Conservation (phyloP, 2,113 vertebrate genomes). For the Paramormyrops kingsleyae region DNA sequence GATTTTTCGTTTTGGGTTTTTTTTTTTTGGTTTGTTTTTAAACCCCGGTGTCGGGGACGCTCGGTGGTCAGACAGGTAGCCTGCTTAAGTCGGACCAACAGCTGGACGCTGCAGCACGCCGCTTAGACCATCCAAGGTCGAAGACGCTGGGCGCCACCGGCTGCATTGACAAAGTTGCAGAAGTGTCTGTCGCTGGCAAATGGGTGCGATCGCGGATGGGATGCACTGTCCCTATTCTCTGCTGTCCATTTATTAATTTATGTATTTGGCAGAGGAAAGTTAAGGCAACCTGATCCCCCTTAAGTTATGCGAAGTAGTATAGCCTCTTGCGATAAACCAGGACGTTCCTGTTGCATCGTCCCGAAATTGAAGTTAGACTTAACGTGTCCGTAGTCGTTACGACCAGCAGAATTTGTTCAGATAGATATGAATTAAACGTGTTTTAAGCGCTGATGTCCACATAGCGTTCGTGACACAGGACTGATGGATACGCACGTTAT, state of each 20-base stretch:
- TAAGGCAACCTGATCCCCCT: background rate
- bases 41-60: background rate
- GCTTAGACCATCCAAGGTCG: conserved; percentile 17
- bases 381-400: background rate
- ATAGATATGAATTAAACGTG: background rate
- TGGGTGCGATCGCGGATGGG: background rate
- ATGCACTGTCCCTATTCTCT: background rate
- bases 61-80: background rate
- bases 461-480: background rate
- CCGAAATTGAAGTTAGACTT: background rate
- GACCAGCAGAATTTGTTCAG: background rate
- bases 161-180: conserved; percentile 1
- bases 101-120: background rate
- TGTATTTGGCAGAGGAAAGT: background rate
- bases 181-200: background rate
- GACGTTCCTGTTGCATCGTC: background rate
- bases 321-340: background rate
- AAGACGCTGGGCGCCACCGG: background rate
- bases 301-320: conserved; percentile 4
- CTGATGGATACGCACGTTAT: background rate
- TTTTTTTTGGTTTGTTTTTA: background rate
- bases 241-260: background rate
- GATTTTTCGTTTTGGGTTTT: background rate
- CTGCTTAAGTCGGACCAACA: background rate
- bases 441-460: background rate